Evolutionary conservation across 2,888 invertebrate genomes (phyloP), one percentile per base, ranked within the genome.

Genomic region (Lasius platythorax): DNA sequence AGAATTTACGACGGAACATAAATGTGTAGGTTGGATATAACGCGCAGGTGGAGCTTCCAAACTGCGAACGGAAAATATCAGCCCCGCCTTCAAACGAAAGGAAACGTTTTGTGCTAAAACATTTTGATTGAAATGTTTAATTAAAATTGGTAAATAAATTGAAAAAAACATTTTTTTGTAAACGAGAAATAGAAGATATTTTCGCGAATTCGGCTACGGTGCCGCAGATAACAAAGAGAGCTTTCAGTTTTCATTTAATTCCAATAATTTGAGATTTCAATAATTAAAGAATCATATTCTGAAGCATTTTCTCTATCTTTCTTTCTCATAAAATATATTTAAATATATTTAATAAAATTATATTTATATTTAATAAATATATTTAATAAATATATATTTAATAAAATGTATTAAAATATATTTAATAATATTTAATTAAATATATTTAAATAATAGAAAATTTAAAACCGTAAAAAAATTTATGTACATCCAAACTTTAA

Each of bases 1-100:
- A 15, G 18, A 79, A 61, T 46, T 23, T 72, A 73, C 23, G 28
- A 68, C 28, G 23, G 46, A 23, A 5, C 8, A 33, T 72, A 56
- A 79, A 72, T 61, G 72, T 56, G 33, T 78, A 37, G 50, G 50
- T 8, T 53, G 50, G n/a, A 53, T 6, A 46, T 58, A 46, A 28
- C 46, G 23, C 33, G 6, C 46, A 9, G 23, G 9, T 56, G 9
- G 15, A 58, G 70, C 43, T 12, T 72, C 28, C 4, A 23, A 23
- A 46, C 12, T 37, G 18, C 23, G 23, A 78, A 3, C 5, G 18
- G 15, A n/a, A 58, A 68, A 72, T 70, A 61, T 79, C 18, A 18
- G 33, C 6, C 58, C 1, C 0, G 46, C 30, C 28, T 23, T 50
- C 9, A 30, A 68, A 43, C 33, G 6, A 79, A 79, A 11, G 11